phyloP scores from a whole-genome alignment of 2,113 vertebrate species.

The Marmota monax region DNA sequence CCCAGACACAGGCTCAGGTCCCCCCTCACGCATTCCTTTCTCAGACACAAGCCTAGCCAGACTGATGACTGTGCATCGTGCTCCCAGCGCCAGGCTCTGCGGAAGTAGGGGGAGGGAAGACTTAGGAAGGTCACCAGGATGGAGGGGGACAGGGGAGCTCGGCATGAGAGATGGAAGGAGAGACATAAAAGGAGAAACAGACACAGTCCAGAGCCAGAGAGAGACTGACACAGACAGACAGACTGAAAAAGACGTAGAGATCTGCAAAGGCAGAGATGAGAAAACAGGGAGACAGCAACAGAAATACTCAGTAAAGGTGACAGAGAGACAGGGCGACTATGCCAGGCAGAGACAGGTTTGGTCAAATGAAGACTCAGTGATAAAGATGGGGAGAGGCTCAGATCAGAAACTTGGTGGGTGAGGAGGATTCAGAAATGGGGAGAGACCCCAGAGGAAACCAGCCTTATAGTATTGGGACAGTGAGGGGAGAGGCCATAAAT shows the following conservation, averaged over 20 bases:
- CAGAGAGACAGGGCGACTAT: background rate
- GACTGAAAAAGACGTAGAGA: background rate
- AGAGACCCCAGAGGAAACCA: background rate
- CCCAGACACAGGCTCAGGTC: background rate
- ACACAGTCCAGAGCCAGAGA: background rate
- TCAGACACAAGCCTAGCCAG: conserved; percentile 39
- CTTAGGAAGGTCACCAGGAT: conserved; percentile 74
- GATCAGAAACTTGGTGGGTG: background rate
- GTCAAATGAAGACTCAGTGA: background rate
- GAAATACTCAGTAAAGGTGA: conserved; percentile 57
- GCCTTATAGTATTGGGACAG: background rate
- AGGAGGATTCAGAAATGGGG: background rate
- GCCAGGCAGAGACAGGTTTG: background rate
- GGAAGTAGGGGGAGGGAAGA: conserved; percentile 55
- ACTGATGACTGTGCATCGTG: conserved; percentile 68
- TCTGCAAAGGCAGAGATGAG: background rate
- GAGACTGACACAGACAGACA: background rate
- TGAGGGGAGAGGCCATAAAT: background rate
- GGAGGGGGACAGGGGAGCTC: conserved; percentile 74
- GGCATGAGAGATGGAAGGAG: conserved; percentile 70
- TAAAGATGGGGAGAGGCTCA: background rate
- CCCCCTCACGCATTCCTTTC: background rate
- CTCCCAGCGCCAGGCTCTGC: conserved; percentile 66
- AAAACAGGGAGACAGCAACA: conserved; percentile 1
- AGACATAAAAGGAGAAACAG: conserved; percentile 11